Base-by-base conservation (phyloP, 2,888 invertebrate species). In the Therioaphis trifolii region DNA sequence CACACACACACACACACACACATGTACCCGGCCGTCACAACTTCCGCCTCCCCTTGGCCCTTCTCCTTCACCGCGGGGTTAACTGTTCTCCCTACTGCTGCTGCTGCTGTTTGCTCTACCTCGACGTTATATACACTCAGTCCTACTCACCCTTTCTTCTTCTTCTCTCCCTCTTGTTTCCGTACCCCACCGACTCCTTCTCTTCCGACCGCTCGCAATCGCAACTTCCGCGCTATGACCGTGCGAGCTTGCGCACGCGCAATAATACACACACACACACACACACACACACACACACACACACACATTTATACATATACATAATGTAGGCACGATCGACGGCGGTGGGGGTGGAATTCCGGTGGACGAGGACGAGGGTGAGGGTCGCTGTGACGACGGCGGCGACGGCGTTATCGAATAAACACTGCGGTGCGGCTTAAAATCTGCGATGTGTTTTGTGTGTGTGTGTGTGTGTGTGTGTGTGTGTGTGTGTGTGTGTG, bases 381-480 rank as follows among this genome's bases (percentile, higher is more conserved):
- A 55, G 21, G 21, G n/a, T 55, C 7, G 55, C 55, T 7, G n/a
- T n/a, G n/a, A n/a, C n/a, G n/a, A n/a, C 55, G 18, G n/a, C 7
- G 49, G 29, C 49, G 46, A 7, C 58, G 75, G 27, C 76, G 76
- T 76, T 76, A 76, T 63, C 63, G 76, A 76, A 76, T 76, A 76
- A 76, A 76, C 76, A 63, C 76, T 21, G 76, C 3, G 61, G 63
- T 29, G 63, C 61, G 76, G 76, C 76, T 76, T 76, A 76, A 76
- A 76, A 63, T 63, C 76, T 24, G 49, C n/a, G 21, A 63, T 46
- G 76, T 40, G 58, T 58, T 27, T 24, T 27, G 55, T n/a, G 15
- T 15, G 24, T 1, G 43, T 24, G 43, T 4, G 43, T 18, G 72
- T 29, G 49, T 29, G 55, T 15, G 27, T n/a, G 61, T 5, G 24